A percentile compares a stretch with the other conserved stretches of the same genome.
Evolutionary conservation across 2,113 vertebrate species (phyloP).

Genomic region (Rhodinocichla rosea): DNA sequence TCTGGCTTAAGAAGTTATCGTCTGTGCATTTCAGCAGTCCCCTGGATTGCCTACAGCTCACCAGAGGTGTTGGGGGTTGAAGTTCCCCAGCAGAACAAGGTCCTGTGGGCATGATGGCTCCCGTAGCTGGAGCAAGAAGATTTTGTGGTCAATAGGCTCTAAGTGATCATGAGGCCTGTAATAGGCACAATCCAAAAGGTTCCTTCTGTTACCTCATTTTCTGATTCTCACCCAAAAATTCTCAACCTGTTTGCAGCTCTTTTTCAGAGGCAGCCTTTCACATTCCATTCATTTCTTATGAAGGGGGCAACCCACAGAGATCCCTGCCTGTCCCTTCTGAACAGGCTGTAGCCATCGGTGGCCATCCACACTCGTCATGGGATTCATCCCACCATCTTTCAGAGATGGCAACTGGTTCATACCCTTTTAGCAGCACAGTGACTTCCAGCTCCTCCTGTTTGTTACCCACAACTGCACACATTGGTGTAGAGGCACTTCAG

Average conservation of each 20-base stretch:
- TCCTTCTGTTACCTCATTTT: not conserved
- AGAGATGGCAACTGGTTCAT: not conserved
- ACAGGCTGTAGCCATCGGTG: not conserved
- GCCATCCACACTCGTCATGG: accelerated
- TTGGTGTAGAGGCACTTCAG: not conserved
- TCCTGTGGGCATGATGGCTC: not conserved
- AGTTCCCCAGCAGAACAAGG: not conserved
- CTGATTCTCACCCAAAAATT: not conserved
- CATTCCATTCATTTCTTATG: not conserved
- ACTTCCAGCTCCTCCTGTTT: not conserved
- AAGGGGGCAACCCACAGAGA: not conserved
- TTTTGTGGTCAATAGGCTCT: not conserved
- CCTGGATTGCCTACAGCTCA: not conserved
- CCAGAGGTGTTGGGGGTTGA: not conserved
- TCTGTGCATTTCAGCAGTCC: accelerated
- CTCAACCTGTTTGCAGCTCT: not conserved
- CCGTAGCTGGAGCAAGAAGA: no score
- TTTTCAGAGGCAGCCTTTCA: not conserved
- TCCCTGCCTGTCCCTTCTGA: not conserved
- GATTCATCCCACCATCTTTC: not conserved
- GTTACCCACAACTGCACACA: not conserved
- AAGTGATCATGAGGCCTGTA: not conserved
- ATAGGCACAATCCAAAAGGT: not conserved
- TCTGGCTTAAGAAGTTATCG: not conserved
- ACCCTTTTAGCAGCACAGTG: not conserved